Percentiles rank a stretch among this genome's conserved stretches.
Conservation (phyloP, 2,113 vertebrate genomes). For the Clarias batrachus region DNA sequence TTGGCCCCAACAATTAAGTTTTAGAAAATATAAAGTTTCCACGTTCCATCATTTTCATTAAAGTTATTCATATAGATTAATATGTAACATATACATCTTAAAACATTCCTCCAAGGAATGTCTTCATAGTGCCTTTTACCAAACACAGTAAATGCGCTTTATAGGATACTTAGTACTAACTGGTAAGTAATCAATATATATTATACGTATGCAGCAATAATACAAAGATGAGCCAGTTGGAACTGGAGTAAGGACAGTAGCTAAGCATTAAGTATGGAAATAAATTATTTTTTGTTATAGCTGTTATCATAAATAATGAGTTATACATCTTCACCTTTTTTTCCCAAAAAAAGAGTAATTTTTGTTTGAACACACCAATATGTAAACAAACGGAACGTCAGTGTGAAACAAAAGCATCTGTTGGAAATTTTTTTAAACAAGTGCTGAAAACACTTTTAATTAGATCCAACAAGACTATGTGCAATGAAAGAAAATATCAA, state of each 20-base stretch:
- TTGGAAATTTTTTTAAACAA: background rate
- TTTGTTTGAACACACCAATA: slow-evolving; percentile 38
- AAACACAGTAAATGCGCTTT: slow-evolving; percentile 56
- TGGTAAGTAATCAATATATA: slow-evolving; percentile 63
- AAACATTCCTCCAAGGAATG: slow-evolving; percentile 61
- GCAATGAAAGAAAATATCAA: slow-evolving; percentile 20
- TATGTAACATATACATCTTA: slow-evolving; percentile 60
- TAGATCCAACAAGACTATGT: slow-evolving; percentile 14
- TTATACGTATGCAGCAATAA: slow-evolving; percentile 57
- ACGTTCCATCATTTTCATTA: slow-evolving; percentile 51
- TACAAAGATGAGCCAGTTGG: slow-evolving; percentile 59
- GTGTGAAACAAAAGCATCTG: slow-evolving; percentile 47
- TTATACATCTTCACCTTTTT: slow-evolving; percentile 41
- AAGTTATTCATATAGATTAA: slow-evolving; percentile 58
- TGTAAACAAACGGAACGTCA: slow-evolving; percentile 60
- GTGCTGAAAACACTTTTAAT: slow-evolving; percentile 21
- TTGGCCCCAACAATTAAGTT: slow-evolving; percentile 57
- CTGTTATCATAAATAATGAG: slow-evolving; percentile 49
- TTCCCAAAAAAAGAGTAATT: slow-evolving; percentile 41
- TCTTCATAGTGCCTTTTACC: slow-evolving; percentile 50
- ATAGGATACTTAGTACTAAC: slow-evolving; percentile 54
- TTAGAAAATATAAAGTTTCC: slow-evolving; percentile 50
- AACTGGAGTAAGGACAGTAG: slow-evolving; percentile 55
- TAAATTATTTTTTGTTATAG: slow-evolving; percentile 54
- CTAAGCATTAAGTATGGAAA: slow-evolving; percentile 54